Conservation (phyloP, 2,113 vertebrate species). For the Ochotona princeps region DNA sequence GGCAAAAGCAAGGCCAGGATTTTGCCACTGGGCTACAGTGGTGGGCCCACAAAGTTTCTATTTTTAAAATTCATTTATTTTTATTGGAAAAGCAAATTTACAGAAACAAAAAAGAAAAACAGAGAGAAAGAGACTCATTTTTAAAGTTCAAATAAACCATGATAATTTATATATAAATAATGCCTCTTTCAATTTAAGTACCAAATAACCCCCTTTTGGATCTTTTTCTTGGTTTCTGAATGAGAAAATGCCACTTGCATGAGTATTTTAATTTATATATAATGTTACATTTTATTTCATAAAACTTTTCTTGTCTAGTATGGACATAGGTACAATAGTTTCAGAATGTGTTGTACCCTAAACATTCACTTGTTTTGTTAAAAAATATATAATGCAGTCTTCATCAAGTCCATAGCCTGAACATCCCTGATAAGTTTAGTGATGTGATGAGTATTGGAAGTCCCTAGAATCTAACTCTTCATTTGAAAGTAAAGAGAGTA, state of each 20-base stretch:
- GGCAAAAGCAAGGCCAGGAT: too few relatives aligned
- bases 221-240: not conserved
- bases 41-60: too few relatives aligned
- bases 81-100: too few relatives aligned
- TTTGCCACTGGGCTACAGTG: too few relatives aligned
- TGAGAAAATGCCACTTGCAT: not conserved
- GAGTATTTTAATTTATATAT: not conserved
- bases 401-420: not conserved
- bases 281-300: not conserved
- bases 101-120: too few relatives aligned
- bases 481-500: not conserved
- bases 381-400: not conserved
- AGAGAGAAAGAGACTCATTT: not conserved
- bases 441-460: not conserved
- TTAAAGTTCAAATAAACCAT: not conserved
- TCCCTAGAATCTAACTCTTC: not conserved
- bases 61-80: too few relatives aligned
- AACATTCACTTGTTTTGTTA: not conserved
- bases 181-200: not conserved
- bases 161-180: not conserved
- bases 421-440: not conserved
- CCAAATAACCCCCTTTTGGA: not conserved
- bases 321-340: not conserved
- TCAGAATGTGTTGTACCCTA: not conserved
- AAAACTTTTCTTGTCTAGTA: not conserved